phyloP scores from a whole-genome alignment of 2,797 vertebrate genomes.

The Cetoscarus ocellatus region DNA sequence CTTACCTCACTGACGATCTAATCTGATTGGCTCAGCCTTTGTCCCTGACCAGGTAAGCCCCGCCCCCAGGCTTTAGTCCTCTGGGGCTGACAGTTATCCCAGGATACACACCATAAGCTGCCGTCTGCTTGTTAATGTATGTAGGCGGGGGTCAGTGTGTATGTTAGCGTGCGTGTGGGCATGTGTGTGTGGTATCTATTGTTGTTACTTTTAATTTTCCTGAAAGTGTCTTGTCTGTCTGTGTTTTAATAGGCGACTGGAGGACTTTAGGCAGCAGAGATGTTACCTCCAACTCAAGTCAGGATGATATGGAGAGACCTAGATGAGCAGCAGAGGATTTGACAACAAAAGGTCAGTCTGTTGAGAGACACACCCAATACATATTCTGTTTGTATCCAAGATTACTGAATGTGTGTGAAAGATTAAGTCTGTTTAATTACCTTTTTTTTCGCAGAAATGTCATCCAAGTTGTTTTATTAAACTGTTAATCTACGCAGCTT shows the following conservation, averaged over 20 bases:
- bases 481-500: neutral
- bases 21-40: slow-evolving; percentile 59
- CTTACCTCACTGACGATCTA: slow-evolving; percentile 41
- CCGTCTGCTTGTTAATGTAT: slow-evolving; percentile 68
- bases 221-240: slow-evolving; percentile 3
- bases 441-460: neutral
- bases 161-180: slow-evolving; percentile 8
- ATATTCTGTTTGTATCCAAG: neutral
- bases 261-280: slow-evolving; percentile 47
- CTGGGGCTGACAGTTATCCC: slow-evolving; percentile 74
- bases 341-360: slow-evolving; percentile 74
- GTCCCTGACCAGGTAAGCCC: slow-evolving; percentile 59
- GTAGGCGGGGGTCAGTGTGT: slow-evolving; percentile 18
- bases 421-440: slow-evolving; percentile 3
- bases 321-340: slow-evolving; percentile 61
- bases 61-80: slow-evolving; percentile 69
- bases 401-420: slow-evolving; percentile 1
- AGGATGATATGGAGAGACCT: slow-evolving; percentile 58
- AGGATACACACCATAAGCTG: slow-evolving; percentile 66
- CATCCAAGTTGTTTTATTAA: neutral
- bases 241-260: slow-evolving; percentile 5
- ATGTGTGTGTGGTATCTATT: neutral
- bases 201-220: slow-evolving; percentile 21
- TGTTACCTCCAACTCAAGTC: slow-evolving; percentile 41
- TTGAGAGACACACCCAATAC: neutral